phyloP scores from a whole-genome alignment of 64 coral and sea anemone species.

The Montipora cactus region DNA sequence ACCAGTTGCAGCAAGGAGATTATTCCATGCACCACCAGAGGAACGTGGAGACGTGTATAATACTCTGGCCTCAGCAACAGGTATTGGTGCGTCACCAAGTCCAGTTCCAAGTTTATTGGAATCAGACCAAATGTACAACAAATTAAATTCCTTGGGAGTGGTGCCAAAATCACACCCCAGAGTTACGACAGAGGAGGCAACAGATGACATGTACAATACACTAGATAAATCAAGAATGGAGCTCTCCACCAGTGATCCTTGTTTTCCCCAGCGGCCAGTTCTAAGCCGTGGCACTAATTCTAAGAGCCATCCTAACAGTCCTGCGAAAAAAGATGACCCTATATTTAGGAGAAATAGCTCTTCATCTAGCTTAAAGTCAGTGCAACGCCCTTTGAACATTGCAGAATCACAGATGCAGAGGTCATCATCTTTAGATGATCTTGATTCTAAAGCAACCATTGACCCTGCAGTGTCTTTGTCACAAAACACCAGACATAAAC shows the following conservation, averaged over 20 bases:
- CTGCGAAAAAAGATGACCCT: neutral
- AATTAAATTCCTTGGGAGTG: neutral
- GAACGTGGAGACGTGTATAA: slow-evolving; percentile 36
- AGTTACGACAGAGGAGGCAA: neutral
- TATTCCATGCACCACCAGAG: neutral
- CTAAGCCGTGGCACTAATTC: neutral
- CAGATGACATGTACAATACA: slow-evolving; percentile 37
- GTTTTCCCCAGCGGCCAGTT: neutral
- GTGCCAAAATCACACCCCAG: too few relatives aligned
- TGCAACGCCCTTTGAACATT: slow-evolving; percentile 18
- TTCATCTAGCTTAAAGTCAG: slow-evolving; percentile 29
- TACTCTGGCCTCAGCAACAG: neutral
- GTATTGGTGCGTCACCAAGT: neutral
- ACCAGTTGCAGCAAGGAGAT: neutral
- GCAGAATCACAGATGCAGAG: neutral
- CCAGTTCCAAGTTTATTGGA: neutral
- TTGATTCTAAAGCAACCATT: slow-evolving; percentile 65
- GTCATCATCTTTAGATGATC: slow-evolving; percentile 48
- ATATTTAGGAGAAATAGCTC: slow-evolving; percentile 24
- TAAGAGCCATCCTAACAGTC: neutral
- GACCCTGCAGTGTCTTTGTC: slow-evolving; percentile 26
- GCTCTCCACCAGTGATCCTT: neutral
- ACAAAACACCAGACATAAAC: neutral
- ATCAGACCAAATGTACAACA: slow-evolving; percentile 36
- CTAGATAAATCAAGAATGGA: slow-evolving; percentile 21